Evolutionary conservation across 2,888 invertebrate genomes (phyloP).

Genomic region (Latrodectus hesperus): DNA sequence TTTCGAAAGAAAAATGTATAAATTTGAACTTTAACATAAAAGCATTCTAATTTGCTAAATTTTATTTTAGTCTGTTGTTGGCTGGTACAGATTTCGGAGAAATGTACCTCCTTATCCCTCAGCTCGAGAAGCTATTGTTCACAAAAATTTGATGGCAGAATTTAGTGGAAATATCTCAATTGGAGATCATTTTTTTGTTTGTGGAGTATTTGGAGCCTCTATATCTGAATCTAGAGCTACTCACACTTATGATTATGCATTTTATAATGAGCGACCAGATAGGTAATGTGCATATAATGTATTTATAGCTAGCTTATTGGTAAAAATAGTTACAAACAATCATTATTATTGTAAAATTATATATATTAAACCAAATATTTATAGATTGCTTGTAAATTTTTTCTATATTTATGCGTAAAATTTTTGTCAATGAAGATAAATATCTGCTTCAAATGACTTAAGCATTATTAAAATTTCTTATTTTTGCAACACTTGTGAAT

Average conservation of each 20-base stretch:
- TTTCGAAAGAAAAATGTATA: too few relatives aligned
- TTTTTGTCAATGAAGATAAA: too few relatives aligned
- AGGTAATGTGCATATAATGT: constrained; percentile 1
- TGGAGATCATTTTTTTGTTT: constrained; percentile 20
- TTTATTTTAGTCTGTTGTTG: constrained; percentile 45
- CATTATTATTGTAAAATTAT: too few relatives aligned
- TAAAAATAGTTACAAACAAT: too few relatives aligned
- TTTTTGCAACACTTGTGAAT: too few relatives aligned
- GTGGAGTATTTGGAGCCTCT: constrained; percentile 36
- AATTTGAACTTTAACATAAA: background rate
- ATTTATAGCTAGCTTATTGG: too few relatives aligned
- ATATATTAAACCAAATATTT: too few relatives aligned
- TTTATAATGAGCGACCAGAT: constrained; percentile 29
- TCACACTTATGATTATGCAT: constrained; percentile 56
- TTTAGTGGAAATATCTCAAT: constrained; percentile 28
- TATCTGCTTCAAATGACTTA: too few relatives aligned
- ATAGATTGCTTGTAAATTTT: too few relatives aligned
- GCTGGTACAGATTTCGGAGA: constrained; percentile 49
- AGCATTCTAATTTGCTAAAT: background rate
- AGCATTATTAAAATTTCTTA: too few relatives aligned
- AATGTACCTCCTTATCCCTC: constrained; percentile 46
- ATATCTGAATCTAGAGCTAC: constrained; percentile 38
- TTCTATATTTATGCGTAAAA: too few relatives aligned
- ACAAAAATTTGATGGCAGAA: constrained; percentile 20
- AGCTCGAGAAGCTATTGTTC: constrained; percentile 40